Evolutionary conservation across 1,140 invertebrate genomes (phyloP), one percentile per base, ranked within the genome.

Genomic region (Pseudomyrmex pallidus): DNA sequence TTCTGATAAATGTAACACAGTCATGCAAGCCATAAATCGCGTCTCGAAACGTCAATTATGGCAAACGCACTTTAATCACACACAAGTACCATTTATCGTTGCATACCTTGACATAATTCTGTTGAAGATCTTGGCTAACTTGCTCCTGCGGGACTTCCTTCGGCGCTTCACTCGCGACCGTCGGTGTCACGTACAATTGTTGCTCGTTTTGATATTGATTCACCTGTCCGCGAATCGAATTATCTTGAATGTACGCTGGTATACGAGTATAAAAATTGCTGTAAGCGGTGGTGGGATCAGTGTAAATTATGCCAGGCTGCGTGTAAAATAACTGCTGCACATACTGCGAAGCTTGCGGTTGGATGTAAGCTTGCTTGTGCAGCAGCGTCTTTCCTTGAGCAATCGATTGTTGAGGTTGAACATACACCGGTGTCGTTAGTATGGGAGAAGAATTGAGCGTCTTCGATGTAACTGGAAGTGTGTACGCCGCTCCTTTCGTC

Each of bases 321-420:
- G 85, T 89, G 85, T 92, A 91, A 77, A 92, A 83, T 62, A 93
- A 73, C 82, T 92, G 91, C 50, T 91, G 89, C 57, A 91, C 83
- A 67, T 93, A 90, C 70, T 63, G 82, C 52, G 87, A 76, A 52
- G 13, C 10, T 13, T 52, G 50, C 62, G 85, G 89, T 59, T 84
- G 68, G 74, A 90, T 59, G 68, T 90, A 91, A 73, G 87, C 89
- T 85, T 92, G 90, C 56, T 90, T 90, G 77, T 92, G 90, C 67
- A 89, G 61, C 3, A 85, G 20, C 17, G 80, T 77, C 46, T 86
- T 90, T 59, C 82, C 70, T 57, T 87, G 85, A 44, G 67, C 10
- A 8, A 68, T 17, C 2, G 61, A 12, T 15, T 88, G 86, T 7
- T 90, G 84, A 0, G 70, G 13, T 20, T 85, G 80, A 0, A 66